phyloP scores from a whole-genome alignment of 1,140 invertebrate species.

The Euborellia annulipes region DNA sequence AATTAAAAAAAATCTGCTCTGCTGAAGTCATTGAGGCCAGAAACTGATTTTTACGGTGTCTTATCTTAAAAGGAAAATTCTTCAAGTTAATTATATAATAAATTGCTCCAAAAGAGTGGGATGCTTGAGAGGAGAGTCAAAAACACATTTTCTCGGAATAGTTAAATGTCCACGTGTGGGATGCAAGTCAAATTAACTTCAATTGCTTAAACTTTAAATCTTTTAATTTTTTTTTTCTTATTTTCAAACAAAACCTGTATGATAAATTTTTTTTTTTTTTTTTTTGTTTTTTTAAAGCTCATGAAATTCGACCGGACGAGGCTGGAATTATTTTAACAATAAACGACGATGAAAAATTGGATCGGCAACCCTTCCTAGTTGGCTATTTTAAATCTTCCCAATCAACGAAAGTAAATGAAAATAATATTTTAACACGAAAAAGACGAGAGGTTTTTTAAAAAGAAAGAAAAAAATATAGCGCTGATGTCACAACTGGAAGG shows the following conservation, averaged over 20 bases:
- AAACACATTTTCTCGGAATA: too few species aligned
- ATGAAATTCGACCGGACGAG: constrained; percentile 65
- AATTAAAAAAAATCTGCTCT: too few species aligned
- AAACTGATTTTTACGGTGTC: too few species aligned
- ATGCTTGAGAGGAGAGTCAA: too few species aligned
- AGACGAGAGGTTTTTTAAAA: not conserved
- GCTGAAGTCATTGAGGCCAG: too few species aligned
- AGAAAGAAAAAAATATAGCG: constrained; percentile 2
- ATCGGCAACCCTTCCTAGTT: constrained; percentile 66
- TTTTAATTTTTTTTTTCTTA: constrained; percentile 16
- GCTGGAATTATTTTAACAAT: constrained; percentile 62
- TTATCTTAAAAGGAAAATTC: too few species aligned
- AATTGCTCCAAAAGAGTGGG: too few species aligned
- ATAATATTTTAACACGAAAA: not conserved
- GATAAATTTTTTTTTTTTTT: constrained; percentile 12
- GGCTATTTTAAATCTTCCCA: constrained; percentile 55
- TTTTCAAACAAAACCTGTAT: constrained; percentile 20
- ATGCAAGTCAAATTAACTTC: too few species aligned
- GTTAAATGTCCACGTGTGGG: too few species aligned
- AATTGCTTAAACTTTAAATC: too few species aligned
- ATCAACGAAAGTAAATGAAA: too few species aligned
- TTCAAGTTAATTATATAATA: too few species aligned
- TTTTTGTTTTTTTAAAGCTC: constrained; percentile 39
- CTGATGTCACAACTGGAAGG: constrained; percentile 6
- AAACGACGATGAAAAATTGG: constrained; percentile 49